A percentile compares a stretch with the other conserved stretches of the same genome.
phyloP scores from a whole-genome alignment of 1,140 invertebrate genomes.

The Meloidogyne hapla region DNA sequence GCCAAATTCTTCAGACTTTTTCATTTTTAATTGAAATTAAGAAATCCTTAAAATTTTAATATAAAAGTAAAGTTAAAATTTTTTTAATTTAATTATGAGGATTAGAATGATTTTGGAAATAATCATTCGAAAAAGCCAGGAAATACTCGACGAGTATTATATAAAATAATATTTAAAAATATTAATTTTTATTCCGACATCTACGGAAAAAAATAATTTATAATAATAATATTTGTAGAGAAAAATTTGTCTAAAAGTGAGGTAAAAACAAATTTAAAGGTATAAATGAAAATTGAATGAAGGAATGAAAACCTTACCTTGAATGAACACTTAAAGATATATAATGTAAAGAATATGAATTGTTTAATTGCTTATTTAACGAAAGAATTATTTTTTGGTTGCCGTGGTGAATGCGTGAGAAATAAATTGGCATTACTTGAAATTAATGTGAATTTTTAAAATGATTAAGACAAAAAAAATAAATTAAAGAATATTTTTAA shows the following conservation, averaged over 20 bases:
- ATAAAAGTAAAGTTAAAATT: too few relatives aligned
- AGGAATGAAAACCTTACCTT: background rate
- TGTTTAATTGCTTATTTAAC: background rate
- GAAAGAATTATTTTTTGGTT: background rate
- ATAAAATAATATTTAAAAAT: too few relatives aligned
- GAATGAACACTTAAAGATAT: background rate
- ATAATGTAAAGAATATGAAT: background rate
- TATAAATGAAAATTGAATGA: background rate
- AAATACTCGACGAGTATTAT: too few relatives aligned
- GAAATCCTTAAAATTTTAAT: too few relatives aligned
- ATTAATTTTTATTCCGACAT: too few relatives aligned
- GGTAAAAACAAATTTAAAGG: background rate
- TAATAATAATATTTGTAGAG: too few relatives aligned
- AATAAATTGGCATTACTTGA: background rate
- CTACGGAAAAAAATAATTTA: too few relatives aligned
- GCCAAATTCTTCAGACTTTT: background rate
- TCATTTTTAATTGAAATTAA: background rate
- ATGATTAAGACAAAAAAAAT: background rate
- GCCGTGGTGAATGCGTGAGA: background rate
- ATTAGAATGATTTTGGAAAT: too few relatives aligned
- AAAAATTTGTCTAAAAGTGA: too few relatives aligned
- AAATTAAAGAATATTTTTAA: too few relatives aligned
- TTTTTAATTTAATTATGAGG: too few relatives aligned
- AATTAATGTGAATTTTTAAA: background rate
- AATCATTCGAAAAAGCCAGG: too few relatives aligned